Evolutionary conservation across 2,888 invertebrate species (phyloP).

Genomic region (Dryadula phaetusa): DNA sequence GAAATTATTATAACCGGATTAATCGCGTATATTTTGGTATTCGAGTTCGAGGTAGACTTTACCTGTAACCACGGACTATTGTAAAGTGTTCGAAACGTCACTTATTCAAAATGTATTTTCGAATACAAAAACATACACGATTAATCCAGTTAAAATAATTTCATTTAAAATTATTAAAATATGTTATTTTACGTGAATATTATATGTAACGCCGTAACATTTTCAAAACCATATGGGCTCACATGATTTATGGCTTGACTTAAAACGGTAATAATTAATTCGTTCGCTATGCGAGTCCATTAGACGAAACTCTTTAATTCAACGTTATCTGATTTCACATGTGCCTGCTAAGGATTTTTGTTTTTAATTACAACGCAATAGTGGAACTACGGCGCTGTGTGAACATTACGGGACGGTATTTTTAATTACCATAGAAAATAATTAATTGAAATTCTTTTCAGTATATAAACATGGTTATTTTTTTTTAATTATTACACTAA

Average conservation of each 20-base stretch:
- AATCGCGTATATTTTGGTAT: too few relatives aligned
- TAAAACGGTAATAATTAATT: constrained; percentile 23
- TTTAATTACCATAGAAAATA: neutral
- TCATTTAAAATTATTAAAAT: too few relatives aligned
- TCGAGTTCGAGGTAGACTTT: too few relatives aligned
- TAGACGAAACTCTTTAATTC: constrained; percentile 49
- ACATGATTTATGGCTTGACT: constrained; percentile 21
- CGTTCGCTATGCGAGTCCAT: constrained; percentile 36
- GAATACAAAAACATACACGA: too few relatives aligned
- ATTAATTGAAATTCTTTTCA: neutral
- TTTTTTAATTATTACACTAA: neutral
- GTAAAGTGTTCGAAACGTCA: too few relatives aligned
- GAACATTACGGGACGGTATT: constrained; percentile 29
- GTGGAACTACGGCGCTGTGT: constrained; percentile 17
- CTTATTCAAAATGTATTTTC: too few relatives aligned
- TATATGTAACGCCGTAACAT: neutral
- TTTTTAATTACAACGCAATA: constrained; percentile 48
- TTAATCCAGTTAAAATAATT: too few relatives aligned
- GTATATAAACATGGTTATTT: neutral
- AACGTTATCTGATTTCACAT: constrained; percentile 61
- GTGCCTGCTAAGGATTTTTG: constrained; percentile 53
- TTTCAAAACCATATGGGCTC: neutral
- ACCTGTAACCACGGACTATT: too few relatives aligned
- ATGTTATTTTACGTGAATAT: too few relatives aligned
- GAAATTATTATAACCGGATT: too few relatives aligned